Evolutionary conservation across 2,888 invertebrate species (phyloP), one percentile per base, ranked within the genome.

Genomic region (Drosophila fungiperda): DNA sequence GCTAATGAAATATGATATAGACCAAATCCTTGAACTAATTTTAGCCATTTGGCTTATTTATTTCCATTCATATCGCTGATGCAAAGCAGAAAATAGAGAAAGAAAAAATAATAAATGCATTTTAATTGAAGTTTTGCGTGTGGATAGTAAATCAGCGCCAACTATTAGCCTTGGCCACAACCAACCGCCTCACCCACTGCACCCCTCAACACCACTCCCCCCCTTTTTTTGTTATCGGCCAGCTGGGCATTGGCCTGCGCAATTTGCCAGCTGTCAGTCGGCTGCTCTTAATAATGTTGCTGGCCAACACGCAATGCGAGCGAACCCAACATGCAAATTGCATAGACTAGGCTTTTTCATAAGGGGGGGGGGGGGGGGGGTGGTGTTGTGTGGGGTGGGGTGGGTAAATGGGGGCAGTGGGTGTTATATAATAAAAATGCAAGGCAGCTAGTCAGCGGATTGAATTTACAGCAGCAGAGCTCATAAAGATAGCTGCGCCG

Each of bases 221-320:
- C 59, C 23, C 23, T 1, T 23, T 23, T 17, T 29, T 38, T n/a
- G 55, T 55, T 55, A 57, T 60, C 52, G 29, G 48, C 26, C 9
- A 26, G 38, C 49, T 53, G 50, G 36, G 9, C 53, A 52, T 32
- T 55, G 68, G 57, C 65, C 58, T 40, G 8, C 68, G 73, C 87
- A 78, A 87, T 81, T 85, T 87, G 71, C 85, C 78, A 85, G 70
- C 80, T 84, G 85, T 84, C 85, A 80, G 84, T 75, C 69, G 54
- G 12, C 35, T 73, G 68, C 32, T 29, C 65, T 74, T 49, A 42
- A 59, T 42, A 61, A 61, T 59, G 49, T 69, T 64, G 73, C 54
- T 33, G 26, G 7, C 52, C 61, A 52, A n/a, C 74, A 77, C 78
- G 78, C 77, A 71, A 73, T 45, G 52, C 5, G 48, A 23, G 35